Base-by-base conservation (phyloP, 2,113 vertebrate species). In the Protomyctophum bolini region DNA sequence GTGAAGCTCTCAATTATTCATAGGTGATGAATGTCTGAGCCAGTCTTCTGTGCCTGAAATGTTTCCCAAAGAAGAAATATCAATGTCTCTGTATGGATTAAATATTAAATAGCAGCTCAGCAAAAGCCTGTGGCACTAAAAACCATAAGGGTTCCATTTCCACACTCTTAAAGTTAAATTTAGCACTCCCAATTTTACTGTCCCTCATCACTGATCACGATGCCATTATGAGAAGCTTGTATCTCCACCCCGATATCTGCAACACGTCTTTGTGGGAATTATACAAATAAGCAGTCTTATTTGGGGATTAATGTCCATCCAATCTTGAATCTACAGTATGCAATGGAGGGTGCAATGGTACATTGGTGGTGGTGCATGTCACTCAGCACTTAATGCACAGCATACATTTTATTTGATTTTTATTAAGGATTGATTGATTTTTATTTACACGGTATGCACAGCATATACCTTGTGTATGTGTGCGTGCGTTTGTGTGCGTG, bases 51-150 rank as follows among this genome's bases (percentile, higher is more conserved):
- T 15, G 11, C 57, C 68, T 45, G 12, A 63, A 58, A 59, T 45
- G 52, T 45, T 68, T 51, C 59, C 11, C 68, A 68, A 50, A 75
- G 60, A 66, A 29, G 56, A 46, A 58, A 48, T 73, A 78, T 76
- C 67, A 74, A 41, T 60, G 69, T 64, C 64, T 8, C 41, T 71
- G 52, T 28, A 49, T 14, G 8, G 47, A 81, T 80, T 84, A 70
- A 81, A 82, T 78, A 86, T 83, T 83, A 75, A 83, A 76, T 63
- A 69, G 68, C 48, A 68, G 61, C 63, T 76, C 51, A 1, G 63
- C 73, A 55, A 14, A 54, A 77, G 67, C 78, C 72, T 72, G 6
- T 71, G 72, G 47, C 62, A 14, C 15, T 63, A 41, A 41, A 41
- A 41, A 41, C 33, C 33, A 41, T 2, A 41, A 41, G 33, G 33